A percentile compares a stretch with the other conserved stretches of the same genome.
Conservation (phyloP, 1,140 invertebrate species). For the Babylonia areolata region DNA sequence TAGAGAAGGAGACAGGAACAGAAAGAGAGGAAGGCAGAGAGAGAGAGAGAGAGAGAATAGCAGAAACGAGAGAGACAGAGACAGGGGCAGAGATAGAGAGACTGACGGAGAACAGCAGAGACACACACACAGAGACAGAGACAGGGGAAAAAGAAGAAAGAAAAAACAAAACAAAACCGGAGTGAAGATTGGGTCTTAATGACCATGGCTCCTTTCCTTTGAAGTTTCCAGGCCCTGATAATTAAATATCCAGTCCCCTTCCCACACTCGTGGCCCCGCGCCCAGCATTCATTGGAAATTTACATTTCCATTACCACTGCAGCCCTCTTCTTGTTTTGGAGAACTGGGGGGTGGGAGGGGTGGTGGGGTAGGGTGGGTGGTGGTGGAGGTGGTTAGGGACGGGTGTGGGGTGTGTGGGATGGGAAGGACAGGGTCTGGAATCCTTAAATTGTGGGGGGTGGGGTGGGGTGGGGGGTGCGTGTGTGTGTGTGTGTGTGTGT, state of each 20-base stretch:
- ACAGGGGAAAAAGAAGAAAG: too few relatives aligned
- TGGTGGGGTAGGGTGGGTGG: not conserved
- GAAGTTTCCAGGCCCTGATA: not conserved
- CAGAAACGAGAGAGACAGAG: not conserved
- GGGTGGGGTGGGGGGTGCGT: too few relatives aligned
- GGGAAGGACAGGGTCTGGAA: too few relatives aligned
- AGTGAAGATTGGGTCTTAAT: slow-evolving; percentile 4
- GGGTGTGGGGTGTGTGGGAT: too few relatives aligned
- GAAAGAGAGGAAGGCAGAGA: not conserved
- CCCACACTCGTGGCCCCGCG: not conserved
- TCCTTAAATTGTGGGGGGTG: too few relatives aligned
- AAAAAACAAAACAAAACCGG: too few relatives aligned
- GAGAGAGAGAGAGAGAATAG: not conserved
- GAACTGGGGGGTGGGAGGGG: not conserved
- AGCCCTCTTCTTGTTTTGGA: too few relatives aligned
- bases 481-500: too few relatives aligned
- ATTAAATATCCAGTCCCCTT: slow-evolving; percentile 20
- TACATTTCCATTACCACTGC: slow-evolving; percentile 28
- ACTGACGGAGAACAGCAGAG: not conserved
- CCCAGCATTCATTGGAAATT: slow-evolving; percentile 17
- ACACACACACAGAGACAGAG: not conserved
- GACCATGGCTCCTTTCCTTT: slow-evolving; percentile 1
- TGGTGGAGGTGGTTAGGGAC: not conserved
- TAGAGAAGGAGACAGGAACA: not conserved
- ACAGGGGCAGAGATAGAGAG: not conserved